Conservation (phyloP, 2,888 invertebrate species). For the Melolontha melolontha region DNA sequence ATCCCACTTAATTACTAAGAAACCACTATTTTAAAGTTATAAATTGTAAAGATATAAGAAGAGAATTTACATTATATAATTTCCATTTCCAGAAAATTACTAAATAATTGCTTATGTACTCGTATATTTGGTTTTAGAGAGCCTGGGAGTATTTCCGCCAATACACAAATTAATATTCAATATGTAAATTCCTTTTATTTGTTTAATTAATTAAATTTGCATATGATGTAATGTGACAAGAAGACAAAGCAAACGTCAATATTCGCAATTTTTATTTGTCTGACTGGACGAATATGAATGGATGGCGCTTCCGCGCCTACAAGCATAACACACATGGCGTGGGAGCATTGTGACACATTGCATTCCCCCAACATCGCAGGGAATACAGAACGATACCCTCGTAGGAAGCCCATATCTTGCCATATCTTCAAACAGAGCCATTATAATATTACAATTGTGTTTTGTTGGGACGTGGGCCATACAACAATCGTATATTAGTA, state of each 20-base stretch:
- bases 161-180: background rate
- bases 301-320: conserved; percentile 14
- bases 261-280: conserved; percentile 7
- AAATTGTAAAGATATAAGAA: no score
- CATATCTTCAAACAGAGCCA: conserved; percentile 21
- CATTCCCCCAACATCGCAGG: conserved; percentile 11
- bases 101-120: background rate
- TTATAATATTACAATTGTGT: conserved; percentile 33
- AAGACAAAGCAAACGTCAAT: background rate
- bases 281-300: conserved; percentile 17
- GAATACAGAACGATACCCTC: conserved; percentile 4
- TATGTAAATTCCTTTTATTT: no score
- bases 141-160: background rate
- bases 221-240: no score
- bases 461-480: conserved; percentile 21
- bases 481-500: conserved; percentile 20
- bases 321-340: conserved; percentile 21
- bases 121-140: background rate
- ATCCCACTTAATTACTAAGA: no score
- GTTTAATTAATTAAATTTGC: no score
- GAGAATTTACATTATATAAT: no score
- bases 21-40: no score
- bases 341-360: conserved; percentile 25
- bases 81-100: no score
- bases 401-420: conserved; percentile 28